These are phyloP conservation scores for Galaxea fascicularis DNA, from an alignment of 92 coral and sea anemone genomes.

Conservation along the genomic window DNA sequence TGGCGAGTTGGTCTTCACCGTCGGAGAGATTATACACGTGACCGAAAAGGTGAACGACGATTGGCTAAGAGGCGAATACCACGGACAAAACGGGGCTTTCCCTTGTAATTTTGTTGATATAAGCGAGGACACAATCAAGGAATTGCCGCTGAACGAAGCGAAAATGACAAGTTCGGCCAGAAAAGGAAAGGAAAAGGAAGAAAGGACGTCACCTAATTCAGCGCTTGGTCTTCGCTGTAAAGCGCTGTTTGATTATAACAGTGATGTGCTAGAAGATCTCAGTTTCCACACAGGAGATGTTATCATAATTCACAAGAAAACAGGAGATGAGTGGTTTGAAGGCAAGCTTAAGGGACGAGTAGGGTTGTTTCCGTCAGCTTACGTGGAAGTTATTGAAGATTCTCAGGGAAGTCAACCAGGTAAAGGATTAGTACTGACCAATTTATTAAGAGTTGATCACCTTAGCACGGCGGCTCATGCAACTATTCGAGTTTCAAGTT, in stretches of 20 bases:
- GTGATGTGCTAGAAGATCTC: conserved; percentile 76
- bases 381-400: conserved; percentile 80
- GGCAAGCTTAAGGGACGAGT: conserved; percentile 74
- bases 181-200: background rate
- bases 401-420: conserved; percentile 18
- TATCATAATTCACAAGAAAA: conserved; percentile 71
- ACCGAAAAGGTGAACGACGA: conserved; percentile 81
- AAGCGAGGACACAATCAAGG: conserved; percentile 46
- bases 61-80: conserved; percentile 83
- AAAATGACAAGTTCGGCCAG: background rate
- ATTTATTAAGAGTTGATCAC: background rate
- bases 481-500: too few species aligned
- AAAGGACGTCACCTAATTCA: background rate
- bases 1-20: conserved; percentile 78
- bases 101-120: conserved; percentile 86
- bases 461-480: too few species aligned
- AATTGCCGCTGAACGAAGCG: conserved; percentile 19
- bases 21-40: conserved; percentile 80
- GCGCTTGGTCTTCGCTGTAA: conserved; percentile 40
- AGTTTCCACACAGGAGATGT: conserved; percentile 75
- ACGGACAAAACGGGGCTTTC: conserved; percentile 76
- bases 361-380: conserved; percentile 94
- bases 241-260: conserved; percentile 82
- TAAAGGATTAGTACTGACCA: background rate
- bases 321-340: conserved; percentile 88